Evolutionary conservation across 2,888 invertebrate species (phyloP), one percentile per base, ranked within the genome.

Genomic region (Adelognathus sp.): DNA sequence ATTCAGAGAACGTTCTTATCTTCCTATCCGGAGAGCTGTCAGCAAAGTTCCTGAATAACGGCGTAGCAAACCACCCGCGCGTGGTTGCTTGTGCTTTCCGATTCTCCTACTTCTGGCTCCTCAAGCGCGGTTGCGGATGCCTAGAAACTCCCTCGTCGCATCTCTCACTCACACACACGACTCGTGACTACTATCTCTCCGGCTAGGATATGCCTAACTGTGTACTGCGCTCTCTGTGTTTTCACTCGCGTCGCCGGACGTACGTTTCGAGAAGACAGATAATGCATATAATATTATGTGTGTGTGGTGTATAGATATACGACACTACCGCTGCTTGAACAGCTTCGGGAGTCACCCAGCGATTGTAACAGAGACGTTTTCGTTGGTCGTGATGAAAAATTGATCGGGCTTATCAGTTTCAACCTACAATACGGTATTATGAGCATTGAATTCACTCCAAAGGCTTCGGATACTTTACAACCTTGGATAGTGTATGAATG

Each of bases 21-120:
- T 89, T 82, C 84, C 90, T 90, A 90, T 90, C 90, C 91, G 91
- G 90, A 81, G 90, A 89, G 91, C 91, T 91, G 91, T 91, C 91
- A 90, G 86, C 91, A 89, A 91, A 91, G 91, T 91, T 91, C 90
- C 89, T 91, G 91, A 91, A 91, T 91, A 90, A 90, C 88, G 82
- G 85, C n/a, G n/a, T n/a, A n/a, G n/a, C 77, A 80, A 60, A 39
- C 52, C 41, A 52, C 82, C 80, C 83, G 83, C 83, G 84, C 56
- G 69, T 50, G 52, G 46, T 36, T 27, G 76, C 78, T 72, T 52
- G n/a, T 61, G 29, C 64, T 71, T n/a, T 56, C 77, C 63, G 54
- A 16, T 27, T 33, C 61, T 70, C 73, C 44, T n/a, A 70, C 66
- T 73, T 52, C 66, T 63, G 24, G 33, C 61, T 54, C 27, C 58